phyloP scores from a whole-genome alignment of 1,140 invertebrate species.

The Cyphomyrmex costatus region DNA sequence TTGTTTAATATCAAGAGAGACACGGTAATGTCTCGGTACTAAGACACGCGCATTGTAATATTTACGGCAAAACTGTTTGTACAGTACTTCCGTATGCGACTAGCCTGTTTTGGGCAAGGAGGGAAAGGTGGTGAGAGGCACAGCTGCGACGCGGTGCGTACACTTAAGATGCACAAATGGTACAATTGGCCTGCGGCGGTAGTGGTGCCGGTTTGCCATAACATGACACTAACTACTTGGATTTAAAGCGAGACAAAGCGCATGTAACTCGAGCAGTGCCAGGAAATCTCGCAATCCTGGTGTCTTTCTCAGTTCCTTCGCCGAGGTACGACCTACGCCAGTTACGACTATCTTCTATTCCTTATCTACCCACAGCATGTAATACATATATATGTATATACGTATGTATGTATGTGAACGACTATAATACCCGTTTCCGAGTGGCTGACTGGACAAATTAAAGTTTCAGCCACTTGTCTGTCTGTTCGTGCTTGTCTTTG shows the following conservation, averaged over 20 bases:
- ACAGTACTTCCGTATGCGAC: neutral
- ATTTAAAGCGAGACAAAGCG: constrained; percentile 82
- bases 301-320: constrained; percentile 13
- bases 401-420: neutral
- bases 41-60: neutral
- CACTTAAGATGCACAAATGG: constrained; percentile 57
- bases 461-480: constrained; percentile 49
- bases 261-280: constrained; percentile 79
- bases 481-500: constrained; percentile 26
- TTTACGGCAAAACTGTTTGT: neutral
- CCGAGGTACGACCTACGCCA: constrained; percentile 24
- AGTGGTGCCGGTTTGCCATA: constrained; percentile 71
- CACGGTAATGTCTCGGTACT: too few species aligned
- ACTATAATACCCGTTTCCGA: constrained; percentile 24
- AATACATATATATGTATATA: too few species aligned
- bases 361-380: neutral
- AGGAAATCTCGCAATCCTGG: constrained; percentile 82
- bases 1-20: neutral
- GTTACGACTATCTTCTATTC: constrained; percentile 27
- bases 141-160: constrained; percentile 44
- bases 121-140: constrained; percentile 63
- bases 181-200: constrained; percentile 59
- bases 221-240: constrained; percentile 81
- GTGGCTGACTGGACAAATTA: constrained; percentile 60
- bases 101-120: constrained; percentile 25